A percentile compares a stretch with the other conserved stretches of the same genome.
Conservation (phyloP, 2,797 vertebrate genomes). For the Coluber constrictor region DNA sequence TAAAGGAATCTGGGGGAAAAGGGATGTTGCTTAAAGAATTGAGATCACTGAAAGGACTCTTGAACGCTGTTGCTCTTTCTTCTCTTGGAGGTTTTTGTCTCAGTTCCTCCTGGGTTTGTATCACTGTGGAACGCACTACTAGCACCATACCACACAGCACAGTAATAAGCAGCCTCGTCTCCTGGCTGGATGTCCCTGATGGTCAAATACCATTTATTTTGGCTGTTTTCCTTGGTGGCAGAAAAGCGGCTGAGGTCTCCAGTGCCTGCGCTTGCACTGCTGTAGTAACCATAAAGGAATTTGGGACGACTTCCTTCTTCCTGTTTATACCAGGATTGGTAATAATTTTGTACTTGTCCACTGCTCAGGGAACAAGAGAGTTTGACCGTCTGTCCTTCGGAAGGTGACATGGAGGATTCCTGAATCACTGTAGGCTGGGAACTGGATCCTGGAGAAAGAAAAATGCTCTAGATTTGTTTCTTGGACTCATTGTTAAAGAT, state of each 20-base stretch:
- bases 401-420: not conserved
- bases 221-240: constrained; percentile 33
- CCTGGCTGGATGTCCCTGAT: not conserved
- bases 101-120: not conserved
- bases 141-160: no score
- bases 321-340: constrained; percentile 46
- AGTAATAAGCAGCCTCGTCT: not conserved
- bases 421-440: constrained; percentile 1
- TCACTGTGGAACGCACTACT: not conserved
- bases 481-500: no score
- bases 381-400: not conserved
- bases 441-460: not conserved
- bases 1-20: no score
- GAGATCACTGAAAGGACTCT: no score
- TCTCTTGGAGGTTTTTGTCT: not conserved
- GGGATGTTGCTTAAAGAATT: no score
- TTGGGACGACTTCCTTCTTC: constrained; percentile 6
- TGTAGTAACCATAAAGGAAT: constrained; percentile 45
- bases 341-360: not conserved
- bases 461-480: no score
- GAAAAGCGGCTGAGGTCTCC: constrained; percentile 49
- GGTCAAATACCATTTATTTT: not conserved
- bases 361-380: not conserved
- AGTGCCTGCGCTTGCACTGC: not conserved
- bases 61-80: no score